Base-by-base conservation (phyloP, 2,113 vertebrate genomes). In the Climacteris rufus region DNA sequence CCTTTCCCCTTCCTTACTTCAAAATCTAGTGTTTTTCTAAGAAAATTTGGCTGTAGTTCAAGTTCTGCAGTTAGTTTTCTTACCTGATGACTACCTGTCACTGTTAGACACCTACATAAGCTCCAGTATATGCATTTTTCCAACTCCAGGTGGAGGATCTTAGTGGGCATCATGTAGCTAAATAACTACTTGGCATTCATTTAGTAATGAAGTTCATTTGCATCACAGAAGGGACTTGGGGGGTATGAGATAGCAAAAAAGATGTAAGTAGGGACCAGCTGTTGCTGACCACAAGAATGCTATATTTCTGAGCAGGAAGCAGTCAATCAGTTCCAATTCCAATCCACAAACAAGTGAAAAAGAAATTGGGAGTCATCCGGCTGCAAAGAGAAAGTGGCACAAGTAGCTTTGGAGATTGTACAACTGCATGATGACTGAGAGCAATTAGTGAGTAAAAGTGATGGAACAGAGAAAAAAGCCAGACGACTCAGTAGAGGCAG, bases 251-350 rank as follows among this genome's bases (percentile, higher is more conserved):
- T 82, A 87, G 18, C 10, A 27, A 78, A 89, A 89, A 50, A 31
- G 2, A 17, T 45, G 7, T 18, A 59, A 75, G 47, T 0, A 1
- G 10, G 20, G n/a, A 71, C 9, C 21, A 70, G 19, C 1, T 56
- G 18, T 75, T 59, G 24, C 9, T 76, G 57, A 84, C 45, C 35
- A 79, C 52, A 64, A 23, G 27, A 84, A 56, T 49, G n/a, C 13
- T 91, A 24, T 6, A 35, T 66, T 93, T 80, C 47, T 87, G 68
- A 66, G 56, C 54, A 77, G 20, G 28, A 86, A 83, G 31, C 21
- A 33, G 39, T 37, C 81, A 76, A 76, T 92, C 37, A 63, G 47
- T 57, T 89, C 28, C 14, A 63, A 19, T 35, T 76, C 37, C 72
- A 69, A 54, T 68, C 20, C 37, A 78, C 23, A 59, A 45, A 66